Evolutionary conservation across 2,888 invertebrate species (phyloP).

Genomic region (Hirtodrosophila alboralis): DNA sequence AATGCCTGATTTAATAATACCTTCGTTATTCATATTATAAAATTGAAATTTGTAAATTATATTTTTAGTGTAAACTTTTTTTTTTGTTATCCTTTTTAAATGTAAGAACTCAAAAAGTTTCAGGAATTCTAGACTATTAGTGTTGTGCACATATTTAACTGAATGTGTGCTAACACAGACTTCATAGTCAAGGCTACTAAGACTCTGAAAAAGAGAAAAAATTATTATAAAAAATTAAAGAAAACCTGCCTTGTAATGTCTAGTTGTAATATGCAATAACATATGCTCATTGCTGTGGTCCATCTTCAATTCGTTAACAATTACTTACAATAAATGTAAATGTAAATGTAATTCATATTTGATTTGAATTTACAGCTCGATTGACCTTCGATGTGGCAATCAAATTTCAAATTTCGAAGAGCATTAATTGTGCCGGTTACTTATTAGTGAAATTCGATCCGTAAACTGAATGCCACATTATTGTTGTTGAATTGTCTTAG

Average conservation of each 20-base stretch:
- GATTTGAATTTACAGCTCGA: constrained; percentile 57
- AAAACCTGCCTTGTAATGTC: constrained; percentile 20
- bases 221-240: constrained; percentile 2
- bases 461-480: constrained; percentile 64
- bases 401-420: constrained; percentile 41
- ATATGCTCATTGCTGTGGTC: neutral
- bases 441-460: constrained; percentile 74
- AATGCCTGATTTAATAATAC: constrained; percentile 16
- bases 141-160: constrained; percentile 2
- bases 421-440: constrained; percentile 39
- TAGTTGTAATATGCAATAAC: constrained; percentile 17
- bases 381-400: constrained; percentile 66
- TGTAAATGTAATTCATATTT: constrained; percentile 70
- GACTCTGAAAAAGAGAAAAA: constrained; percentile 5
- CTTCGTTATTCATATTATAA: constrained; percentile 36
- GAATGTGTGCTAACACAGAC: neutral
- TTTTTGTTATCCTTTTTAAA: constrained; percentile 43
- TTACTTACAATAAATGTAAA: constrained; percentile 47
- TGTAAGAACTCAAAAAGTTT: constrained; percentile 39
- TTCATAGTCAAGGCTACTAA: constrained; percentile 28
- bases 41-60: constrained; percentile 23
- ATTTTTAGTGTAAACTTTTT: constrained; percentile 33
- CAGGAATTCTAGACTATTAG: constrained; percentile 33
- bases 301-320: constrained; percentile 61
- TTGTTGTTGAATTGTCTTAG: constrained; percentile 72